phyloP scores from a whole-genome alignment of 2,888 invertebrate genomes.

The Dexiosoma caninum region DNA sequence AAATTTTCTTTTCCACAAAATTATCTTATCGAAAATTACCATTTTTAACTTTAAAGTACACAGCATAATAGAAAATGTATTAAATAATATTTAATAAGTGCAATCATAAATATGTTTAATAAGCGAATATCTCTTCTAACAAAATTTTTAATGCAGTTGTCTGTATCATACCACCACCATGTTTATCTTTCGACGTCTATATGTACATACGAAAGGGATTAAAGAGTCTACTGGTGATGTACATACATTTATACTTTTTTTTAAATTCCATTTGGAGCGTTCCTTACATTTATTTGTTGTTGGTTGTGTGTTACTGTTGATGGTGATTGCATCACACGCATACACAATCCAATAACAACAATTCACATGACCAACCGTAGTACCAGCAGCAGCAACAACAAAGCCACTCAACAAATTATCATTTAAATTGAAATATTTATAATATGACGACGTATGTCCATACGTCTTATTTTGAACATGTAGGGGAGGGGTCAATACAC shows the following conservation, averaged over 20 bases:
- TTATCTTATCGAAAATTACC: too few species aligned
- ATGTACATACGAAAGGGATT: constrained; percentile 21
- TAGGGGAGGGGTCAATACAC: not conserved
- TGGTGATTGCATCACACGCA: constrained; percentile 35
- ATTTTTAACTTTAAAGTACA: too few species aligned
- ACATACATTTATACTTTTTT: too few species aligned
- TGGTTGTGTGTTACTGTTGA: constrained; percentile 24
- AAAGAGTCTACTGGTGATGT: constrained; percentile 42
- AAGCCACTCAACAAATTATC: constrained; percentile 62
- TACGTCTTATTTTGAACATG: not conserved
- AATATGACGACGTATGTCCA: constrained; percentile 38
- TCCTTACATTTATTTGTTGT: constrained; percentile 1
- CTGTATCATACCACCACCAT: too few species aligned
- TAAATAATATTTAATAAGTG: too few species aligned
- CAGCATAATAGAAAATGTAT: too few species aligned
- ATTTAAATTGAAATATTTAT: constrained; percentile 64
- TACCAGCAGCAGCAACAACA: constrained; percentile 29
- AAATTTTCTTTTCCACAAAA: too few species aligned
- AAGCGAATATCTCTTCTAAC: too few species aligned
- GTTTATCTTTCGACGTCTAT: not conserved
- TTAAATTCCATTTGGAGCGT: not conserved
- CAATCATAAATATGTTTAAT: too few species aligned
- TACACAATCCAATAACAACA: constrained; percentile 20
- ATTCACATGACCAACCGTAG: not conserved
- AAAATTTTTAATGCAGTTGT: too few species aligned